Evolutionary conservation across 2,797 vertebrate genomes (phyloP), one percentile per base, ranked within the genome.

Genomic region (Syngnathus acus): DNA sequence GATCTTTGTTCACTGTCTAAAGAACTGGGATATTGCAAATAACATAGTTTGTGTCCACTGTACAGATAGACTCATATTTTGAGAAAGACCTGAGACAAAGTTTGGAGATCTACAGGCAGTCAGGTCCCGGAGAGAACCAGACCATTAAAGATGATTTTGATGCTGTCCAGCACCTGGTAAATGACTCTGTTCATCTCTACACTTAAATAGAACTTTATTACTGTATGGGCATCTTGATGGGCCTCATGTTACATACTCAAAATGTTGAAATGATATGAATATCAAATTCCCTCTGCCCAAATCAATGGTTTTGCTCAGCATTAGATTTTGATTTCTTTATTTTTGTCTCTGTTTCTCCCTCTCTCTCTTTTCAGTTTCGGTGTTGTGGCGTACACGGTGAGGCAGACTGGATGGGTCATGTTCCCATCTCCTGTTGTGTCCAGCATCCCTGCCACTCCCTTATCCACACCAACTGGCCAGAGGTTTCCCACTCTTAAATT

Each of bases 301-400:
- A 14, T 51, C 32, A 32, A 10, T n/a, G 47, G 32, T 58, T 2
- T 65, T 1, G 10, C 26, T 48, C 11, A 37, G 64, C 1, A 6
- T 38, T 38, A 5, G 9, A 64, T 10, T 16, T n/a, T 64, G 37
- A 64, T 7, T 39, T 40, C 0, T 2, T 65, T 2, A 8, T 32
- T 32, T 32, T 4, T 32, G 32, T 32, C 32, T 32, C 32, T 32
- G 32, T 32, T 32, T 32, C 32, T 32, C 32, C 4, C 58, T 10
- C 13, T 2, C 42, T 47, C 64, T 71, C 48, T 68, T 8, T 66
- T 6, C 73, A 90, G 89, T 88, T 90, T 40, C 45, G 40, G 50
- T 90, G 89, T 72, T 90, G 89, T 73, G 88, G 88, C 62, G 82
- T 90, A 65, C 43, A 73, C 6, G 65, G 84, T 5, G 59, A 6